Evolutionary conservation across 2,797 vertebrate species (phyloP).

Genomic region (Microctenopoma lineatum): DNA sequence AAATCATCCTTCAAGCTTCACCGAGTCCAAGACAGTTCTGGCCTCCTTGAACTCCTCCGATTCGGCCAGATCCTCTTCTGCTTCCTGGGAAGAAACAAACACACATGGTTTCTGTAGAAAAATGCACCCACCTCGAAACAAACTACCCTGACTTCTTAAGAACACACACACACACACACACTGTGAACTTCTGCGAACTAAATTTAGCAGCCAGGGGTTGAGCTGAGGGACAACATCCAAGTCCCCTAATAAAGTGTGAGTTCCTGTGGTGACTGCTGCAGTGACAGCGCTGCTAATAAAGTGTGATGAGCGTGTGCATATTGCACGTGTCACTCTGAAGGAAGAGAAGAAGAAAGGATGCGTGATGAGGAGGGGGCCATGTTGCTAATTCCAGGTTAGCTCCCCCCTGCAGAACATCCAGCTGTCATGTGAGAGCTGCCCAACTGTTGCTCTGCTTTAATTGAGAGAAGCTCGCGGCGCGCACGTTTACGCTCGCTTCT

Average conservation of each 20-base stretch:
- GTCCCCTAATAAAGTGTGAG: constrained; percentile 55
- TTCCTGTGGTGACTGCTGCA: constrained; percentile 57
- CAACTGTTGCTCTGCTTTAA: constrained; percentile 61
- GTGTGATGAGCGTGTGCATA: constrained; percentile 58
- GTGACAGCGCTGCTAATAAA: constrained; percentile 67
- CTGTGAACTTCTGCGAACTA: constrained; percentile 10
- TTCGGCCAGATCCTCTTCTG: constrained; percentile 91
- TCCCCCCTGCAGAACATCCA: constrained; percentile 29
- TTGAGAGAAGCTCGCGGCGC: constrained; percentile 57
- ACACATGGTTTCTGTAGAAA: constrained; percentile 24
- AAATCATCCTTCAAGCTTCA: constrained; percentile 92
- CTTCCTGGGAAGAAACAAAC: constrained; percentile 86
- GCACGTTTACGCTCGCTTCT: constrained; percentile 56
- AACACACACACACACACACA: neutral
- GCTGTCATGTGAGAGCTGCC: constrained; percentile 42
- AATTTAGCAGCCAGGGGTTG: constrained; percentile 10
- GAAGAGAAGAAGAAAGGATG: constrained; percentile 17
- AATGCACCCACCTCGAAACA: neutral
- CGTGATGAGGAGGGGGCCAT: constrained; percentile 25
- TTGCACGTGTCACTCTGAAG: constrained; percentile 30
- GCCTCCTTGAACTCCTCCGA: constrained; percentile 93
- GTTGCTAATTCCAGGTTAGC: constrained; percentile 59
- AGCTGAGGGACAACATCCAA: constrained; percentile 4
- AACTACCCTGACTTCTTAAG: neutral
- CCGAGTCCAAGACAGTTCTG: constrained; percentile 87